These are phyloP conservation scores for Erpornis zantholeuca DNA, from an alignment of 2,113 vertebrate species.

Conservation along the genomic window DNA sequence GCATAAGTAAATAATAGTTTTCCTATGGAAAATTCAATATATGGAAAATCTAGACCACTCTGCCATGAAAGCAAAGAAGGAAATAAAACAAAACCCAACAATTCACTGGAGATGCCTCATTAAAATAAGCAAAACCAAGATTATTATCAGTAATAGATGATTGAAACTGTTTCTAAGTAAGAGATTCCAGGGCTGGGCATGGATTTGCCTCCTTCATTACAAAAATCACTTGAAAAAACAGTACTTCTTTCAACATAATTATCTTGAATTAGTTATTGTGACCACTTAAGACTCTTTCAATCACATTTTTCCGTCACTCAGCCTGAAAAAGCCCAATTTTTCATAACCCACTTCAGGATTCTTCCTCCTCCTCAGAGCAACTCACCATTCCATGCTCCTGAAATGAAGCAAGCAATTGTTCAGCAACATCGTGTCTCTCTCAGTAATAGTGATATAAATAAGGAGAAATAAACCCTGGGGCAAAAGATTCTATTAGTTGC, in stretches of 20 bases:
- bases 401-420: constrained; percentile 1
- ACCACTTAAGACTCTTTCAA: not conserved
- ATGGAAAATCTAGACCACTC: not conserved
- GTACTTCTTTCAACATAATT: not conserved
- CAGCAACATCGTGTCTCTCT: not conserved
- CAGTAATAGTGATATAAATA: not conserved
- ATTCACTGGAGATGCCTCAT: not conserved
- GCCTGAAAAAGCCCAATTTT: accelerated
- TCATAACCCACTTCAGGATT: not conserved
- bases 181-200: not conserved
- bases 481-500: not conserved
- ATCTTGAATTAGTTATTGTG: not conserved
- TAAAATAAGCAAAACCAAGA: not conserved
- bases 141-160: not conserved
- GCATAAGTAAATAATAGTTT: not conserved
- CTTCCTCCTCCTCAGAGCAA: not conserved
- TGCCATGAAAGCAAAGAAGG: not conserved
- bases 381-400: not conserved
- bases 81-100: not conserved
- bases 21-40: not conserved
- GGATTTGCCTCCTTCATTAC: not conserved
- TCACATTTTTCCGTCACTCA: not conserved
- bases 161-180: not conserved
- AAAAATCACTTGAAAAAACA: not conserved
- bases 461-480: not conserved